Conservation (phyloP, 1,140 invertebrate species). For the Drosophila sechellia region DNA sequence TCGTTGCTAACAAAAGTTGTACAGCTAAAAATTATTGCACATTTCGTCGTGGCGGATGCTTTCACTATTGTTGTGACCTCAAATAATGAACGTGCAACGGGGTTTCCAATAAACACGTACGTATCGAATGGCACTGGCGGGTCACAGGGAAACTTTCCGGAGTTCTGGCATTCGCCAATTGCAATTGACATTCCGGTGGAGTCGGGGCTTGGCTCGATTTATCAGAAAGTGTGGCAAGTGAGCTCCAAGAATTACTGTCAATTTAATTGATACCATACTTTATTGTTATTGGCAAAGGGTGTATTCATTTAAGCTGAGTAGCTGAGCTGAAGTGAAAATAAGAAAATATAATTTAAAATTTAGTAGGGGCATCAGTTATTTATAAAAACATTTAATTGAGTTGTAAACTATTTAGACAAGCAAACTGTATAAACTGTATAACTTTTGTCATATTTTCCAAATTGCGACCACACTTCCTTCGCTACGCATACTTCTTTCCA, state of each 20-base stretch:
- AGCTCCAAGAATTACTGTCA: slow-evolving; percentile 26
- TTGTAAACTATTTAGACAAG: background rate
- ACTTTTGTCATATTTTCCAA: background rate
- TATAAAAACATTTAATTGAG: background rate
- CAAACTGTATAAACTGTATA: background rate
- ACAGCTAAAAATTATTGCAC: slow-evolving; percentile 50
- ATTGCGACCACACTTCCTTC: slow-evolving; percentile 1
- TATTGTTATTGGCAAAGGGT: slow-evolving; percentile 20
- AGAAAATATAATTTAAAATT: no score
- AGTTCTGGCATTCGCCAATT: slow-evolving; percentile 40
- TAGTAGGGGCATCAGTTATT: no score
- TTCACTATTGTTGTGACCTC: slow-evolving; percentile 48
- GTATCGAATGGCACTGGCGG: slow-evolving; percentile 63
- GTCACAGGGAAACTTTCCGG: slow-evolving; percentile 41
- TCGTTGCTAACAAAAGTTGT: slow-evolving; percentile 38
- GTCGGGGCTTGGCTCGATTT: slow-evolving; percentile 5
- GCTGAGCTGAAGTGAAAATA: no score
- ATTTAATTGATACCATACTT: slow-evolving; percentile 19
- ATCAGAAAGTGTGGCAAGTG: slow-evolving; percentile 26
- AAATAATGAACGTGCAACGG: slow-evolving; percentile 59
- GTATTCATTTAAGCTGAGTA: background rate
- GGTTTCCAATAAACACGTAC: slow-evolving; percentile 74
- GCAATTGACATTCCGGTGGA: slow-evolving; percentile 47
- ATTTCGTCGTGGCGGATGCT: slow-evolving; percentile 47
- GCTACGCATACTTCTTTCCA: background rate